Percentiles rank a stretch among this genome's conserved stretches.
Evolutionary conservation across 2,888 invertebrate genomes (phyloP).

Genomic region (Lampropteryx suffumata): DNA sequence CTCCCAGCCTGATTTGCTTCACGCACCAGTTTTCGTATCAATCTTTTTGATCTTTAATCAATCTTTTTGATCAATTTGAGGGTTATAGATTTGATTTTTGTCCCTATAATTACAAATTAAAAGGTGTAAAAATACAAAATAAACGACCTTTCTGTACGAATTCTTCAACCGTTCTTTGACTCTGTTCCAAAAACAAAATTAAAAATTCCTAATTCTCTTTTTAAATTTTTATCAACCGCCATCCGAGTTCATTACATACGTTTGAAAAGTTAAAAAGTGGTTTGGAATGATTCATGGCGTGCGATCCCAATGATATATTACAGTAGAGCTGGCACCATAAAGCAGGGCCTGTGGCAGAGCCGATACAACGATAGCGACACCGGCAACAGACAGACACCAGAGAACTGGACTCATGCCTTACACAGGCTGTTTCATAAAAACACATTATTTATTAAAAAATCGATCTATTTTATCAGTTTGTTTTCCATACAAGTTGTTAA

Average conservation of each 20-base stretch:
- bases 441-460: too few species aligned
- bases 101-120: too few species aligned
- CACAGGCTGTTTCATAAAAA: slow-evolving; percentile 55
- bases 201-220: slow-evolving; percentile 39
- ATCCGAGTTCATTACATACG: slow-evolving; percentile 73
- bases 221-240: slow-evolving; percentile 66
- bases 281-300: slow-evolving; percentile 79
- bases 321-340: slow-evolving; percentile 80
- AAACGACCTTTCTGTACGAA: slow-evolving; percentile 7
- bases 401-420: slow-evolving; percentile 62
- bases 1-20: too few species aligned
- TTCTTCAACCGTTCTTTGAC: slow-evolving; percentile 16
- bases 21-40: too few species aligned
- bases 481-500: too few species aligned
- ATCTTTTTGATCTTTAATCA: too few species aligned
- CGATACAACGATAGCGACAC: slow-evolving; percentile 83
- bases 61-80: too few species aligned
- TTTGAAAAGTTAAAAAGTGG: slow-evolving; percentile 78
- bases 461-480: too few species aligned
- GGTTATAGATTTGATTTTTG: too few species aligned
- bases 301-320: slow-evolving; percentile 82
- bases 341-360: slow-evolving; percentile 79
- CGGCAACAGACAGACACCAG: slow-evolving; percentile 75
- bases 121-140: background rate
- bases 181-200: slow-evolving; percentile 27